Base-by-base conservation (phyloP, 2,113 vertebrate genomes). In the Microcebus murinus region DNA sequence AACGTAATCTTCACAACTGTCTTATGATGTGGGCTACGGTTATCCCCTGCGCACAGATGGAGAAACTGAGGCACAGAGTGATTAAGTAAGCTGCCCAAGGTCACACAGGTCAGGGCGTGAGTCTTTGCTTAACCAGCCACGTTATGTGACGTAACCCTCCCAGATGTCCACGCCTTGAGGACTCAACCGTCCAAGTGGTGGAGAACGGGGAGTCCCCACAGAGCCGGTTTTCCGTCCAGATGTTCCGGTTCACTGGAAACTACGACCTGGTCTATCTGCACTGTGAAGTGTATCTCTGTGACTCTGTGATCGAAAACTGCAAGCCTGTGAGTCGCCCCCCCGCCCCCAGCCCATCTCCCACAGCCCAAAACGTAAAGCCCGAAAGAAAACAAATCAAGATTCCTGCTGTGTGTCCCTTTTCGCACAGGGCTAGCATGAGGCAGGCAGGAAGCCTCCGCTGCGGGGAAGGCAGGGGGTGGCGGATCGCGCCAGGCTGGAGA, bases 171-270 rank as follows among this genome's bases (percentile, higher is more conserved):
- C 82, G 21, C 3, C 50, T 74, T 4, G 21, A 31, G 13, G 98
- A 98, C 74, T 52, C 97, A 34, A 97, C 97, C 23, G 87, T 98
- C 81, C 96, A 84, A 4, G 96, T 98, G 83, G 11, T 45, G 50
- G 98, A 98, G 95, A 98, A 98, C 0, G 97, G 98, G 2, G 88
- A 96, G 59, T 97, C 97, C 61, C 34, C 95, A 6, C 95, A 98
- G 88, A 97, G 92, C 36, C 91, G 94, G 8, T 98, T 98, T 74
- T 98, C 98, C 0, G 61, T 98, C 15, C 97, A 98, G 94, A 96
- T 97, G 93, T 97, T 97, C 89, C 95, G 97, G 25, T 98, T 98
- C 87, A 83, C 98, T 34, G 98, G 98, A 34, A 97, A 97, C 76
- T 65, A 96, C 0, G 94, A 97, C 96, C 94, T 97, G 70, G 97